Conservation (phyloP, 2,113 vertebrate species). For the Chamaea fasciata region DNA sequence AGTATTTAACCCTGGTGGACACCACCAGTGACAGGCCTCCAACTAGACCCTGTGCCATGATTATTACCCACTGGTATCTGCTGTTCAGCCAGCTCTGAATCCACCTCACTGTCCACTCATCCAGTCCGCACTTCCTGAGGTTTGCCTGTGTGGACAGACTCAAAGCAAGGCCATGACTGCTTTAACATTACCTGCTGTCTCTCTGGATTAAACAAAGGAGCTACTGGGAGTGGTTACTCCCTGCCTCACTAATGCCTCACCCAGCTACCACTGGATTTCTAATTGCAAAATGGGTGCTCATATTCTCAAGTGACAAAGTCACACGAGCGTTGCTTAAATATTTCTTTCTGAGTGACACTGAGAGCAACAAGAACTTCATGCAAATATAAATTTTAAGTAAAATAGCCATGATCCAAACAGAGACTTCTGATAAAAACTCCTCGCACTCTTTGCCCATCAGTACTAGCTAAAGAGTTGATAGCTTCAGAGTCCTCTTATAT, state of each 20-base stretch:
- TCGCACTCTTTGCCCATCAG: background rate
- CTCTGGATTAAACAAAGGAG: background rate
- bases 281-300: background rate
- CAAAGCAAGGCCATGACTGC: background rate
- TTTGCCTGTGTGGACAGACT: background rate
- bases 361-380: background rate
- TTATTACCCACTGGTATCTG: background rate
- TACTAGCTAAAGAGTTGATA: background rate
- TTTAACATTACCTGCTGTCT: background rate
- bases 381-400: background rate
- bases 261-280: background rate
- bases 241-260: background rate
- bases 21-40: background rate
- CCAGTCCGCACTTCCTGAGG: background rate
- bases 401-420: background rate
- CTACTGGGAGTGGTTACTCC: background rate
- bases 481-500: background rate
- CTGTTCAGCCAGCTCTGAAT: background rate
- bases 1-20: background rate
- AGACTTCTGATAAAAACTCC: background rate
- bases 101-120: background rate
- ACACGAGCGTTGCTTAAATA: background rate
- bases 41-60: background rate
- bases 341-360: background rate
- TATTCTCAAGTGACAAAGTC: background rate